These are phyloP conservation scores for Danio kyathit DNA, from an alignment of 2,797 vertebrate species.

Conservation along the genomic window DNA sequence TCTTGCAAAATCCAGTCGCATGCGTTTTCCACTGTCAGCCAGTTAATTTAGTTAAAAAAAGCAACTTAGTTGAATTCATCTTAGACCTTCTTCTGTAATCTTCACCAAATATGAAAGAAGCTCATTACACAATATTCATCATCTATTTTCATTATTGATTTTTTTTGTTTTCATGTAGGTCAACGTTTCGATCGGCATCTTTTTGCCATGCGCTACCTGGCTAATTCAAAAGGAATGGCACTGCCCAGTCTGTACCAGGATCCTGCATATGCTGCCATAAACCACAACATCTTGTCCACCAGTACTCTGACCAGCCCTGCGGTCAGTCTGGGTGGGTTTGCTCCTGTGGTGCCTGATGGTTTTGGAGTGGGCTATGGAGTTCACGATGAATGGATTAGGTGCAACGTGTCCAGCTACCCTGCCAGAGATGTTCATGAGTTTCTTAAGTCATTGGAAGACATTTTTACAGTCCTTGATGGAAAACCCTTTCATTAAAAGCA, in stretches of 20 bases:
- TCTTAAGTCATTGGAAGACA: slow-evolving; percentile 90
- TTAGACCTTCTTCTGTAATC: no score
- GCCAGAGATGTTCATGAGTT: slow-evolving; percentile 87
- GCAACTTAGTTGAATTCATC: no score
- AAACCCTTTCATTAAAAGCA: slow-evolving; percentile 72
- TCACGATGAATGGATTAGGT: slow-evolving; percentile 91
- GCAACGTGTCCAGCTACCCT: slow-evolving; percentile 90
- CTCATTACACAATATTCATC: no score
- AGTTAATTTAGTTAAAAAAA: no score
- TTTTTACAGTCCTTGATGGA: slow-evolving; percentile 89
- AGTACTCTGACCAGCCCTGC: slow-evolving; percentile 92
- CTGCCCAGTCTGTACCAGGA: slow-evolving; percentile 88
- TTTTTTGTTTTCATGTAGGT: slow-evolving; percentile 75
- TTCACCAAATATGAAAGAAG: no score
- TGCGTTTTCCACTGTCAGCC: no score
- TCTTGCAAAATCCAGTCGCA: no score
- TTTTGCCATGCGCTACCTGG: slow-evolving; percentile 86
- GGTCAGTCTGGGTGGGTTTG: slow-evolving; percentile 90
- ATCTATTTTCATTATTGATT: neutral
- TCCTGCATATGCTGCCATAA: slow-evolving; percentile 87
- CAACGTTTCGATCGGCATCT: slow-evolving; percentile 97
- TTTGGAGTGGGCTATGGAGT: slow-evolving; percentile 91
- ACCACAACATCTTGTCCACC: slow-evolving; percentile 97
- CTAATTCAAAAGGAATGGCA: slow-evolving; percentile 75
- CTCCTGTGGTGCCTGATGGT: slow-evolving; percentile 92